Percentiles rank a stretch among this genome's conserved stretches.
Evolutionary conservation across 2,888 invertebrate genomes (phyloP).

Genomic region (Drosophila recens): DNA sequence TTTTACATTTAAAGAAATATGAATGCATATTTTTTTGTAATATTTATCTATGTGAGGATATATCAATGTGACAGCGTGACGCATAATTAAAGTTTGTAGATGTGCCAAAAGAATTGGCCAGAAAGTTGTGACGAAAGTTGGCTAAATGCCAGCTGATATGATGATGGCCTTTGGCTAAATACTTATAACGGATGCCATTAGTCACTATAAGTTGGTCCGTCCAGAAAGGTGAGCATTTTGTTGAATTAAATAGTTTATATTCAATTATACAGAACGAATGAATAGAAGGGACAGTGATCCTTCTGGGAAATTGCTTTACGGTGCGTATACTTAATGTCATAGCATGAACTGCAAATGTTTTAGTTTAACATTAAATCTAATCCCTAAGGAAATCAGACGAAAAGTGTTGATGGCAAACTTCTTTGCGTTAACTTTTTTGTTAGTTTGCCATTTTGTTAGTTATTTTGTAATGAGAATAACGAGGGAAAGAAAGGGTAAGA

Average conservation of each 20-base stretch:
- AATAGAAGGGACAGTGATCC: background rate
- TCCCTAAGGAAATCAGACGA: slow-evolving; percentile 71
- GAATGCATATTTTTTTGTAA: background rate
- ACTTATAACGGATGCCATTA: slow-evolving; percentile 53
- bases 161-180: slow-evolving; percentile 35
- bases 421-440: slow-evolving; percentile 12
- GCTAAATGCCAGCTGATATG: slow-evolving; percentile 54
- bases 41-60: slow-evolving; percentile 1
- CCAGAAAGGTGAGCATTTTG: slow-evolving; percentile 16
- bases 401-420: slow-evolving; percentile 58
- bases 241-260: slow-evolving; percentile 27
- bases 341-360: slow-evolving; percentile 26
- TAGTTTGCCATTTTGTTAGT: slow-evolving; percentile 15
- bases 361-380: slow-evolving; percentile 32
- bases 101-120: slow-evolving; percentile 66
- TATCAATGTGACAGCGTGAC: slow-evolving; percentile 52
- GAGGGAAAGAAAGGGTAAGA: background rate
- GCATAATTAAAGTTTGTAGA: slow-evolving; percentile 65
- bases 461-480: slow-evolving; percentile 47
- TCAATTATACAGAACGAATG: slow-evolving; percentile 23
- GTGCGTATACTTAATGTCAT: slow-evolving; percentile 33
- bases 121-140: slow-evolving; percentile 47
- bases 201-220: slow-evolving; percentile 21
- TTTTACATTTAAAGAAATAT: background rate
- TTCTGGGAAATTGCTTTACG: slow-evolving; percentile 19